Conservation (phyloP, 2,113 vertebrate species). For the Albula goreensis region DNA sequence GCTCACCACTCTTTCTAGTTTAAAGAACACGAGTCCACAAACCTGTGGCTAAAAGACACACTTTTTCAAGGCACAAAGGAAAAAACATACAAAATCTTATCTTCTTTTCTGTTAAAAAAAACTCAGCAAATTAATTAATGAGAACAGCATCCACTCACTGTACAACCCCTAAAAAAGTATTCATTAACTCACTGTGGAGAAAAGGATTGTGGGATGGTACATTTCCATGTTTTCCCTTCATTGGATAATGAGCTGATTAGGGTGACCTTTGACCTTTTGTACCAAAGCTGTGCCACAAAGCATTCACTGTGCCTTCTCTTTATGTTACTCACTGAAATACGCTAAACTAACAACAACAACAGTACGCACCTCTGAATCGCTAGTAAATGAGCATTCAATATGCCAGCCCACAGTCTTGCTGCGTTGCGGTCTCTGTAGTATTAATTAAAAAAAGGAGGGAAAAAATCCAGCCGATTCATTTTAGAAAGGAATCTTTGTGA, state of each 20-base stretch:
- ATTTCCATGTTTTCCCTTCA: not conserved
- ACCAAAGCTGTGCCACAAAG: not conserved
- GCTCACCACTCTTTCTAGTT: too few species aligned
- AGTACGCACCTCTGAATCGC: not conserved
- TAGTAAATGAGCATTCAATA: slow-evolving; percentile 14
- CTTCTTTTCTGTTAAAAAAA: not conserved
- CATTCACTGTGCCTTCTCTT: not conserved
- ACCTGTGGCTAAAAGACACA: too few species aligned
- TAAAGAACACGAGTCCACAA: too few species aligned
- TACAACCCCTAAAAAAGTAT: not conserved
- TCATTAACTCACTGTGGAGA: not conserved
- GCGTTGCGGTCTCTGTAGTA: not conserved
- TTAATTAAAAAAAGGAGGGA: not conserved
- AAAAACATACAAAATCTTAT: not conserved
- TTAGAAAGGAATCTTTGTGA: not conserved
- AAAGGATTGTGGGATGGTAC: not conserved
- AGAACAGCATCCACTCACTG: not conserved
- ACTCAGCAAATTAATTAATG: not conserved
- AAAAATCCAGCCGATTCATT: not conserved
- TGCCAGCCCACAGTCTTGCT: not conserved
- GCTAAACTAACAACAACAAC: not conserved
- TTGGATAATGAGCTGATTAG: slow-evolving; percentile 1
- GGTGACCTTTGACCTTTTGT: not conserved
- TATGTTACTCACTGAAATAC: not conserved
- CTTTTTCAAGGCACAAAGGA: too few species aligned